phyloP scores from a whole-genome alignment of 2,888 invertebrate species.

The Apamea epomidion region DNA sequence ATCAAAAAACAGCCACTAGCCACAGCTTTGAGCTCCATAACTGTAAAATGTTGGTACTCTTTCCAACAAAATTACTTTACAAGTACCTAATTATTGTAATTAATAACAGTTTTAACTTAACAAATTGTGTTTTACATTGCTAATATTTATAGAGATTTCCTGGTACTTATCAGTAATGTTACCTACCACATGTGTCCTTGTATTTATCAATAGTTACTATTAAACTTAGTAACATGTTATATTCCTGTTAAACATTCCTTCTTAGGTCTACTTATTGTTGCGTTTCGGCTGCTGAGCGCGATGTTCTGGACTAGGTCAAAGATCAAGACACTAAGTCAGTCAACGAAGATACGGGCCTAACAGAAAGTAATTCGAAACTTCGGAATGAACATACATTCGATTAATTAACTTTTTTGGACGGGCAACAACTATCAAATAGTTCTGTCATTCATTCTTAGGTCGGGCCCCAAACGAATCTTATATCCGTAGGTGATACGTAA shows the following conservation, averaged over 20 bases:
- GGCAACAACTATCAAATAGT: no score
- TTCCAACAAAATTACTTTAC: slow-evolving; percentile 1
- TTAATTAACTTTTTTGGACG: no score
- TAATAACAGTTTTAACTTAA: neutral
- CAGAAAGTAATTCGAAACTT: no score
- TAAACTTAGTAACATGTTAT: neutral
- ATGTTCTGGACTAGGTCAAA: neutral
- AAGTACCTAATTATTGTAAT: neutral
- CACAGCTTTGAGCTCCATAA: neutral
- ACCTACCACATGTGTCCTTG: neutral
- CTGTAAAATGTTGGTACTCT: neutral
- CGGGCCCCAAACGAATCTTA: no score
- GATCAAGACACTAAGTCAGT: neutral
- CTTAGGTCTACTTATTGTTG: neutral
- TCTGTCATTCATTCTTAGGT: no score
- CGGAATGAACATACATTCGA: no score
- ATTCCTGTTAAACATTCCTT: neutral
- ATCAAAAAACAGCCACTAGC: neutral
- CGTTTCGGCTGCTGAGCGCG: neutral
- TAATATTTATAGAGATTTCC: neutral
- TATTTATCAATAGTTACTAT: neutral
- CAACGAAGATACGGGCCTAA: no score
- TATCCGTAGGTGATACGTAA: no score
- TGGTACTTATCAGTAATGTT: slow-evolving; percentile 7
- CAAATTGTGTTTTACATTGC: neutral